phyloP scores from a whole-genome alignment of 2,113 vertebrate species.

The Nycticebus coucang region DNA sequence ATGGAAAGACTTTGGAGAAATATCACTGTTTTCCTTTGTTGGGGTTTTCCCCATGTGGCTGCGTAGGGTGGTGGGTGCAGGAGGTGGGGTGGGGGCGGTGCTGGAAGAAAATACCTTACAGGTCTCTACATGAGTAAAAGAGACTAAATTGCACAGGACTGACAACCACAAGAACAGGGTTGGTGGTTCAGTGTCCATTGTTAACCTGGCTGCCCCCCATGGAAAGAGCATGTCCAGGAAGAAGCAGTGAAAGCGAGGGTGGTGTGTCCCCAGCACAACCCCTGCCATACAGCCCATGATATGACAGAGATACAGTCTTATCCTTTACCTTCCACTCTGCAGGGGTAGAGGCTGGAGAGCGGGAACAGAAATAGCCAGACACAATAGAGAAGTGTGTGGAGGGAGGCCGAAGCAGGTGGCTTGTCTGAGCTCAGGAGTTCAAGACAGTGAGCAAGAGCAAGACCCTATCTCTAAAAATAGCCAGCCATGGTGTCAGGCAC shows the following conservation, averaged over 20 bases:
- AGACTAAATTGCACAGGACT: background rate
- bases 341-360: background rate
- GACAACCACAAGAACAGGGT: background rate
- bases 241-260: background rate
- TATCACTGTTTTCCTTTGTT: background rate
- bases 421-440: too few species aligned
- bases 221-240: background rate
- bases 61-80: background rate
- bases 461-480: too few species aligned
- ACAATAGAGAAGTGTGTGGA: too few species aligned
- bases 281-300: background rate
- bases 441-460: too few species aligned
- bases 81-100: background rate
- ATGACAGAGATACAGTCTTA: background rate
- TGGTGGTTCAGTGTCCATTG: background rate
- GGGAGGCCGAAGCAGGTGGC: too few species aligned
- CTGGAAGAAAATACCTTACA: background rate
- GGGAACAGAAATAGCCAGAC: background rate
- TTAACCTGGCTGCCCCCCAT: background rate
- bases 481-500: too few species aligned
- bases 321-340: background rate
- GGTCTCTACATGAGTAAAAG: background rate
- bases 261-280: background rate
- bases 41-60: background rate
- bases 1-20: background rate